Percentiles rank a stretch among this genome's conserved stretches.
phyloP scores from a whole-genome alignment of 2,888 invertebrate genomes.

The Ichneumon xanthorius region DNA sequence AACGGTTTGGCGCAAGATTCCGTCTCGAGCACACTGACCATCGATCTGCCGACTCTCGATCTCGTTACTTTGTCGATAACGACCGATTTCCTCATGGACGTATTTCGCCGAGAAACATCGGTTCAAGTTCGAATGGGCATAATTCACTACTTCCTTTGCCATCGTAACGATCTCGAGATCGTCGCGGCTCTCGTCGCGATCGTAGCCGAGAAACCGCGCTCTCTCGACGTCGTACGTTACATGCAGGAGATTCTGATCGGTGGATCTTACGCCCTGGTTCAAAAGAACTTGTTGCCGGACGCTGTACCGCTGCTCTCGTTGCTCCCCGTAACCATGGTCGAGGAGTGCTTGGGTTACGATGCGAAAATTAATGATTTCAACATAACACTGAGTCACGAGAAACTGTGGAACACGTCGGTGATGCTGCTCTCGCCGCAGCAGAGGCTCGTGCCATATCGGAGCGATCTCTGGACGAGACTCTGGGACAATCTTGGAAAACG shows the following conservation, averaged over 20 bases:
- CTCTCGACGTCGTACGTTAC: slow-evolving; percentile 88
- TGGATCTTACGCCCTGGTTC: slow-evolving; percentile 90
- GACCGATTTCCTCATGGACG: slow-evolving; percentile 89
- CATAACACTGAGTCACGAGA: slow-evolving; percentile 90
- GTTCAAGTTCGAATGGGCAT: slow-evolving; percentile 92
- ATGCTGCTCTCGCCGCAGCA: slow-evolving; percentile 94
- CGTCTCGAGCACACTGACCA: slow-evolving; percentile 81
- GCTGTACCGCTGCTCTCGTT: slow-evolving; percentile 89
- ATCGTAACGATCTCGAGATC: slow-evolving; percentile 90
- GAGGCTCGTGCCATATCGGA: slow-evolving; percentile 92
- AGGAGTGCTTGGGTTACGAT: slow-evolving; percentile 87
- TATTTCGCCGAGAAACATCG: slow-evolving; percentile 89
- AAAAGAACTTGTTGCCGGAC: slow-evolving; percentile 90
- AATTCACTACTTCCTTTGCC: slow-evolving; percentile 93
- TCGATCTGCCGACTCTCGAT: slow-evolving; percentile 91
- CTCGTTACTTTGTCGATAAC: slow-evolving; percentile 89
- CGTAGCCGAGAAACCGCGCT: slow-evolving; percentile 87
- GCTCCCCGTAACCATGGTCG: slow-evolving; percentile 90
- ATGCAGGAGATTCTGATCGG: slow-evolving; percentile 94
- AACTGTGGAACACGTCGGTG: slow-evolving; percentile 92
- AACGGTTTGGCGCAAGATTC: slow-evolving; percentile 52
- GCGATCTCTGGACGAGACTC: slow-evolving; percentile 93
- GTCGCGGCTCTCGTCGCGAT: slow-evolving; percentile 90
- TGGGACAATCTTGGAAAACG: slow-evolving; percentile 90
- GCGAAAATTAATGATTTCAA: slow-evolving; percentile 87